Conservation (phyloP, 2,797 vertebrate genomes). For the Platyrinchus mystaceus region DNA sequence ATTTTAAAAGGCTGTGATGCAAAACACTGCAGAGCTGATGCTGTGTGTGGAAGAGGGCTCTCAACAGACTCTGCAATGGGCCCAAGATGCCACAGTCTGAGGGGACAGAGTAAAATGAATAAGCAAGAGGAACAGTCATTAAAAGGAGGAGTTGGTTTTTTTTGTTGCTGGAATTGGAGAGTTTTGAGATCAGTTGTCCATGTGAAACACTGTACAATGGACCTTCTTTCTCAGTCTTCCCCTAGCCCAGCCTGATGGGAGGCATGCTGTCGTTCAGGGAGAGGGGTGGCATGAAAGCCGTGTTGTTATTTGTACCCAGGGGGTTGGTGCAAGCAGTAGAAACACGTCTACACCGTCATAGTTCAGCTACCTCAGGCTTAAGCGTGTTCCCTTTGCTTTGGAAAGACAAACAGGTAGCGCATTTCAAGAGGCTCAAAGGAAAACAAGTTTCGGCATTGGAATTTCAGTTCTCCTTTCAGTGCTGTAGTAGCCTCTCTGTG, state of each 20-base stretch:
- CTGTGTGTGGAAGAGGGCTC: not conserved
- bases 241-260: not conserved
- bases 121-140: not conserved
- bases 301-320: not conserved
- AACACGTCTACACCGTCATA: not conserved
- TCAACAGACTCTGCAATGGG: fast-evolving
- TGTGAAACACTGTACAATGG: not conserved
- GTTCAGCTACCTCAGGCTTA: not conserved
- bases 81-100: not conserved
- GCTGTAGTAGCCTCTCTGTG: not conserved
- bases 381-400: not conserved
- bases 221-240: not conserved
- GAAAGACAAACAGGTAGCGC: not conserved
- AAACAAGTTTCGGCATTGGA: not conserved
- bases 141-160: not conserved
- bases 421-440: not conserved
- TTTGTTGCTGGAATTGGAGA: not conserved
- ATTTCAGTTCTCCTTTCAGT: not conserved
- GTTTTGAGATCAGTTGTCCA: not conserved
- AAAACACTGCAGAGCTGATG: not conserved
- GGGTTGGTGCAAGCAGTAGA: not conserved
- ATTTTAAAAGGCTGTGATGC: not conserved
- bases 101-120: not conserved
- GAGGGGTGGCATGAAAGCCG: not conserved
- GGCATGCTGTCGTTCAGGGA: not conserved